Evolutionary conservation across 2,113 vertebrate genomes (phyloP), one percentile per base, ranked within the genome.

Genomic region (Alaudala cheleensis): DNA sequence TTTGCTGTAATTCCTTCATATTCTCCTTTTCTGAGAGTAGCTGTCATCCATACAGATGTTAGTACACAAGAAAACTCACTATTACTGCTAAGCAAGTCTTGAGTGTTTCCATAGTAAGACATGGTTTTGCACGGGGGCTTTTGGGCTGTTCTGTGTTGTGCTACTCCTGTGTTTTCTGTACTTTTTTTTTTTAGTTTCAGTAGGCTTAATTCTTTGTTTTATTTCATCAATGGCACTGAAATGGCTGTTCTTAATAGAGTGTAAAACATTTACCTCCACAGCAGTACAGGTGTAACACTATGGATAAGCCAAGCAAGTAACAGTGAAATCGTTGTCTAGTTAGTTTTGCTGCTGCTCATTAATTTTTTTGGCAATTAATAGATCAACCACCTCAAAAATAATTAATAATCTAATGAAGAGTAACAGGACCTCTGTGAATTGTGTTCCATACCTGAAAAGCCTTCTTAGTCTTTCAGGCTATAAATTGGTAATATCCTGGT

Each of bases 261-360:
- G 7, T 50, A 22, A 50, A 54, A 8, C 13, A 5, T 5, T 62
- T 45, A 3, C 1, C 8, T 66, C 8, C 3, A 0, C 23, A 42
- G 26, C 31, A 15, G 7, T 17, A 21, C 4, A 12, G 7, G 11
- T 31, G 10, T 65, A 37, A 49, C 42, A 22, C 11, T 67, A 2
- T 17, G 6, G 28, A 4, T 45, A 65, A 83, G 10, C 5, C 25
- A 60, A 44, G 18, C 1, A 53, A 57, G 57, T 29, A 69, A 49
- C 17, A 6, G 18, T 47, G 7, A 22, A 62, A 53, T 26, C 53
- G 47, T 53, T 78, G 15, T 25, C 20, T 49, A 6, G 18, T 33
- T 50, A 50, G 12, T 64, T 73, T 60, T 69, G 18, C 19, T 60
- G 14, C 39, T 70, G 12, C 20, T 44, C 22, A 2, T 34, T 33